Percentiles rank a stretch among this genome's conserved stretches.
Conservation (phyloP, 35 echinoderm and acorn worm genomes). For the Nesometra sesokonis region DNA sequence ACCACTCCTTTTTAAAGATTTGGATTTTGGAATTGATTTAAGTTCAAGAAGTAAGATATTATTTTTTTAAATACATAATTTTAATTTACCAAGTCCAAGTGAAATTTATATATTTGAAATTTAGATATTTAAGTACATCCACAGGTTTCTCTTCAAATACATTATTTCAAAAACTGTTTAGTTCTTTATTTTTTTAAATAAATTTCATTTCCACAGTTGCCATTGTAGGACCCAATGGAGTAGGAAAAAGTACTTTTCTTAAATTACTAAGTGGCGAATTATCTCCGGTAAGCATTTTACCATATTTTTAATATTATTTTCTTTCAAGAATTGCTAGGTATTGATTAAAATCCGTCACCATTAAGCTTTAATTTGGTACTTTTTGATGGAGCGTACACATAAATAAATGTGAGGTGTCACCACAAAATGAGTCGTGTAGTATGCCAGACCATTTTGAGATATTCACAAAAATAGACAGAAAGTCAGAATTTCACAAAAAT, state of each 20-base stretch:
- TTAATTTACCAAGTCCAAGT: not conserved
- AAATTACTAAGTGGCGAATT: slow-evolving; percentile 74
- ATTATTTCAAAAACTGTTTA: not conserved
- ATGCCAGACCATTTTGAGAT: too few species aligned
- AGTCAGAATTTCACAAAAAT: too few species aligned
- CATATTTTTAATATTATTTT: too few species aligned
- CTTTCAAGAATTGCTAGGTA: too few species aligned
- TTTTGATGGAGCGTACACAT: too few species aligned
- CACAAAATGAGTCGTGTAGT: too few species aligned
- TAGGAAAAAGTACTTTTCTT: slow-evolving; percentile 91
- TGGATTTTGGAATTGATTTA: slow-evolving; percentile 98
- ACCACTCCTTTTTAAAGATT: slow-evolving; percentile 53
- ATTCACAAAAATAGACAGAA: too few species aligned
- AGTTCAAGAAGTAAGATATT: slow-evolving; percentile 77
- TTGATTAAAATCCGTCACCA: too few species aligned
- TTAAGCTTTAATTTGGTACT: too few species aligned
- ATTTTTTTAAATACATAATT: not conserved
- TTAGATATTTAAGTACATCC: too few species aligned
- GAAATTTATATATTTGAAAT: not conserved
- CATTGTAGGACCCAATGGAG: slow-evolving; percentile 97
- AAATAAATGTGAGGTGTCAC: too few species aligned
- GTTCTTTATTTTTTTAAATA: not conserved
- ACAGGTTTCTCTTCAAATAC: too few species aligned
- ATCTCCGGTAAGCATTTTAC: slow-evolving; percentile 43
- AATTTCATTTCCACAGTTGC: slow-evolving; percentile 46